A percentile compares a stretch with the other conserved stretches of the same genome.
phyloP scores from a whole-genome alignment of 2,797 vertebrate species.

The Chaenodraco wilsoni region DNA sequence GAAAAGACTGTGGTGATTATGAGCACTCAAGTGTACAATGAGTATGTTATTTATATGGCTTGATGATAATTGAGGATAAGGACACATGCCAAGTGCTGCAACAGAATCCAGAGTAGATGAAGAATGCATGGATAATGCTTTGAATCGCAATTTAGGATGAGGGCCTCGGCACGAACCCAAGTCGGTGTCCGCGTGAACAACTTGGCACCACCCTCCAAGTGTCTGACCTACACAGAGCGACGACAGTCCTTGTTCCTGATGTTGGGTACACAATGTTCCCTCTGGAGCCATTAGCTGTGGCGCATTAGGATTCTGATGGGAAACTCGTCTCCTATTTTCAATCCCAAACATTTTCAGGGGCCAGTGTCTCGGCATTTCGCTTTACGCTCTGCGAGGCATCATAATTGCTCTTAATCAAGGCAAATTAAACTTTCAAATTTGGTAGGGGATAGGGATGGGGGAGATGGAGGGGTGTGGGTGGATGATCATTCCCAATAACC shows the following conservation, averaged over 20 bases:
- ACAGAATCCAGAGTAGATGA: constrained; percentile 35
- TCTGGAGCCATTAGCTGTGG: constrained; percentile 70
- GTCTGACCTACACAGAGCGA: constrained; percentile 67
- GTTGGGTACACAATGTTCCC: constrained; percentile 71
- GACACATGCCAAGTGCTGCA: constrained; percentile 38
- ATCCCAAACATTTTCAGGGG: constrained; percentile 81
- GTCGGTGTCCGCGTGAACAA: constrained; percentile 46
- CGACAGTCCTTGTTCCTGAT: constrained; percentile 59
- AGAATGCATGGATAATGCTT: constrained; percentile 17
- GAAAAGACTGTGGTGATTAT: constrained; percentile 27
- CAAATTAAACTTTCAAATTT: constrained; percentile 85
- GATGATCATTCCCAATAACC: constrained; percentile 82
- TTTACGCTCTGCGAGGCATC: constrained; percentile 81
- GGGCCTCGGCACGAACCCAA: constrained; percentile 39
- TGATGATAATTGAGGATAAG: constrained; percentile 46
- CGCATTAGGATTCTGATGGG: constrained; percentile 81
- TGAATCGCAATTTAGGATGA: constrained; percentile 32
- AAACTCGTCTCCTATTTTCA: constrained; percentile 75
- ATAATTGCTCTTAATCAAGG: constrained; percentile 87
- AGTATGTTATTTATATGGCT: constrained; percentile 37
- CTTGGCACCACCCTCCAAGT: constrained; percentile 49
- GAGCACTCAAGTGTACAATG: constrained; percentile 31
- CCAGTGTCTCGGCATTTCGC: constrained; percentile 77
- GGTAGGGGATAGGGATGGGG: constrained; percentile 72
- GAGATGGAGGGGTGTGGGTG: constrained; percentile 67